A percentile compares a stretch with the other conserved stretches of the same genome.
Evolutionary conservation across 2,888 invertebrate species (phyloP).

Genomic region (Drosophila sordidula): DNA sequence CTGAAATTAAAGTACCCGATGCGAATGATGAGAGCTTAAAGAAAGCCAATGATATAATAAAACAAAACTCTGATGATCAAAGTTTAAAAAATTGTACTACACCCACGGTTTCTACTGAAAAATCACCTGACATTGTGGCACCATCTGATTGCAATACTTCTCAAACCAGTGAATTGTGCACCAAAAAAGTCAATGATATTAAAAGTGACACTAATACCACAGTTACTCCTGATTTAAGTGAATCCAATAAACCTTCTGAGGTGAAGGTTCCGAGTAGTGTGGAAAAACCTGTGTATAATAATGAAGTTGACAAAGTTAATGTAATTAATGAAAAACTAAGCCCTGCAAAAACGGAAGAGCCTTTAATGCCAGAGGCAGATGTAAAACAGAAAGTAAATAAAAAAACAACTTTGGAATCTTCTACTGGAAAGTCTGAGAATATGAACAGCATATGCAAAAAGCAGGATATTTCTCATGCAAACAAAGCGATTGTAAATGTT

Average conservation of each 20-base stretch:
- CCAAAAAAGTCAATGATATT: conserved; percentile 3
- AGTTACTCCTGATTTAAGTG: conserved; percentile 1
- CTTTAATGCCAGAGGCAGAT: conserved; percentile 27
- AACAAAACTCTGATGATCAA: conserved; percentile 4
- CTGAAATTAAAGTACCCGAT: conserved; percentile 17
- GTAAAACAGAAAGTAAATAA: conserved; percentile 56
- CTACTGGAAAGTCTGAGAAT: conserved; percentile 35
- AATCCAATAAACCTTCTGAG: conserved; percentile 3
- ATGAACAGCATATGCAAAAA: conserved; percentile 40
- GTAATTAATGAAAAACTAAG: conserved; percentile 15
- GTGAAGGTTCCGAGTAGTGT: conserved; percentile 9
- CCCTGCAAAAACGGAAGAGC: conserved; percentile 16
- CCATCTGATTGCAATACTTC: background rate
- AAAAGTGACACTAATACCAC: conserved; percentile 6
- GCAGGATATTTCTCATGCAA: conserved; percentile 30
- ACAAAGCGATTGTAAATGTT: conserved; percentile 31
- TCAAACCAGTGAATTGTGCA: conserved; percentile 8
- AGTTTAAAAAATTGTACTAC: conserved; percentile 7
- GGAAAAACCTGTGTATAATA: conserved; percentile 15
- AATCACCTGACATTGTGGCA: background rate
- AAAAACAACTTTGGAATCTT: conserved; percentile 36
- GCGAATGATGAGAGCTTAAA: conserved; percentile 2
- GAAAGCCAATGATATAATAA: background rate
- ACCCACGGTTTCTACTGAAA: conserved; percentile 1
- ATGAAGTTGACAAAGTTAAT: conserved; percentile 24